A percentile compares a stretch with the other conserved stretches of the same genome.
These are phyloP conservation scores for Rhodinocichla rosea DNA, from an alignment of 2,113 vertebrate genomes.

Conservation along the genomic window DNA sequence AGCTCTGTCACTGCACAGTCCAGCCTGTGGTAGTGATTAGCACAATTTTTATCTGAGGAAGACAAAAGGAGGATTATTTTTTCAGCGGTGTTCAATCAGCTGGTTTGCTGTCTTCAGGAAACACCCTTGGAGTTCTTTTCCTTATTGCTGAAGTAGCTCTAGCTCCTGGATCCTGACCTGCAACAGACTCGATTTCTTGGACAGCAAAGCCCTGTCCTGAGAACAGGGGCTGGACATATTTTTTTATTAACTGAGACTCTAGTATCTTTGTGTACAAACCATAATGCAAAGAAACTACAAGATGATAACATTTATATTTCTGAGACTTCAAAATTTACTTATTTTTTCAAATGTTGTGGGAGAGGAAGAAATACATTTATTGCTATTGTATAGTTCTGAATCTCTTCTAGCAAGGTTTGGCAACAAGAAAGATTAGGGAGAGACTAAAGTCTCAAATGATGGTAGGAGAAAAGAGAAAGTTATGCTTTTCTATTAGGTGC, in stretches of 20 bases:
- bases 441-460: background rate
- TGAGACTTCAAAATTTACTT: background rate
- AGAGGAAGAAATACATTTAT: background rate
- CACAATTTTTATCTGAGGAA: background rate
- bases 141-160: background rate
- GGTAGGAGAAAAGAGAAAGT: background rate
- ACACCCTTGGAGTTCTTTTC: background rate
- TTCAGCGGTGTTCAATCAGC: background rate
- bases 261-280: background rate
- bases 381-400: background rate
- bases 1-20: background rate
- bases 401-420: background rate
- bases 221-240: background rate
- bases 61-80: background rate
- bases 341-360: background rate
- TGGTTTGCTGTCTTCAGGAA: background rate
- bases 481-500: background rate
- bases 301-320: background rate
- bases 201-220: background rate
- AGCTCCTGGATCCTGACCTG: background rate
- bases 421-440: background rate
- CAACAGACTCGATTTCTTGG: background rate
- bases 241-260: background rate
- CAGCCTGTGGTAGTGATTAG: background rate
- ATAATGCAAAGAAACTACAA: background rate